Conservation (phyloP, 2,113 vertebrate genomes). For the Phoenicopterus ruber region DNA sequence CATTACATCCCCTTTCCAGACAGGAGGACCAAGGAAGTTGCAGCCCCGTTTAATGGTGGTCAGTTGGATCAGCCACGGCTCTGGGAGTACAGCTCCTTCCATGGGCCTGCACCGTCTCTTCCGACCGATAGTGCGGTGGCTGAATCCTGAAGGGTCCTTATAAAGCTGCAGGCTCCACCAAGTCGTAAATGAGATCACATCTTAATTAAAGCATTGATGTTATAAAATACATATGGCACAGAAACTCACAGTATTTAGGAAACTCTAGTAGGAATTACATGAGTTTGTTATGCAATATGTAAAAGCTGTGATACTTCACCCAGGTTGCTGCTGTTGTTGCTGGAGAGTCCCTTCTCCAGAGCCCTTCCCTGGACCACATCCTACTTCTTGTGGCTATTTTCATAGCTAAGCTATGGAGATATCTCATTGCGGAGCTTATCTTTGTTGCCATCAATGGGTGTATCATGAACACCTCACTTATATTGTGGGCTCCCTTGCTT, state of each 20-base stretch:
- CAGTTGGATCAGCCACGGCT: background rate
- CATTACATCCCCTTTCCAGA: background rate
- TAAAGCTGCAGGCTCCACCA: background rate
- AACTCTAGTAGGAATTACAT: background rate
- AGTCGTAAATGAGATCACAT: background rate
- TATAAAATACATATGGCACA: background rate
- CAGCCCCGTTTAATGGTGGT: background rate
- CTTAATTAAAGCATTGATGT: background rate
- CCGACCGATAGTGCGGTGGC: rapidly evolving
- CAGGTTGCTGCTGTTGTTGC: background rate
- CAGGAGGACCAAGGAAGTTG: background rate
- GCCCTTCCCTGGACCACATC: background rate
- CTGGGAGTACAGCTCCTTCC: background rate
- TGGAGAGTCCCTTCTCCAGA: background rate
- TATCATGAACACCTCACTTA: background rate
- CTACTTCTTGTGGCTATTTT: background rate
- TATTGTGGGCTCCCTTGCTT: background rate
- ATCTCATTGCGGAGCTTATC: background rate
- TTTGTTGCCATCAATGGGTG: background rate
- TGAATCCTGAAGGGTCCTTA: background rate
- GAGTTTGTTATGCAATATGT: background rate
- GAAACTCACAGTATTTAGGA: background rate
- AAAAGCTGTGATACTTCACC: background rate
- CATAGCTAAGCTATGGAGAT: background rate
- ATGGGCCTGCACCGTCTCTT: background rate